Conservation (phyloP, 53 echinoderm and acorn worm genomes). For the Astropecten irregularis region DNA sequence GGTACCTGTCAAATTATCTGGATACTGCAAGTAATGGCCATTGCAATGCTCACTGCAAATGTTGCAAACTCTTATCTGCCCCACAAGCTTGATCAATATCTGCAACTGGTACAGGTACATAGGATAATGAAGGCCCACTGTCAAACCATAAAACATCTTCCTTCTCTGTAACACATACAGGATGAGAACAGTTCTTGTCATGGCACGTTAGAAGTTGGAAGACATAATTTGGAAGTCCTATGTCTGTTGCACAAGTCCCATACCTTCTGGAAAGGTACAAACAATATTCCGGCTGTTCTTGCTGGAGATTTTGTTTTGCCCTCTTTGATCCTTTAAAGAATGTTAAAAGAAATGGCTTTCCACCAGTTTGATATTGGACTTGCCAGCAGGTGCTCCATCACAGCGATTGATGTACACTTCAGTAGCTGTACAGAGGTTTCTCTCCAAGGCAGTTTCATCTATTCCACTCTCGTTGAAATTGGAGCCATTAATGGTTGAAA, state of each 20-base stretch:
- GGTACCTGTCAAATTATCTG: too few species aligned
- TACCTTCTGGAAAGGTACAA: constrained; percentile 30
- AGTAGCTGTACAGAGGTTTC: constrained; percentile 30
- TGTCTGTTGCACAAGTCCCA: constrained; percentile 28
- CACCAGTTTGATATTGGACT: constrained; percentile 33
- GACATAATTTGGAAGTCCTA: too few species aligned
- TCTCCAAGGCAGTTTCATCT: constrained; percentile 20
- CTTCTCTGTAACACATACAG: too few species aligned
- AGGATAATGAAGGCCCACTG: too few species aligned
- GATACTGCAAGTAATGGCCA: too few species aligned
- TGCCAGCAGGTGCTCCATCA: constrained; percentile 37
- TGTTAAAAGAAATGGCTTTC: constrained; percentile 21
- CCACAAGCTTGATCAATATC: too few species aligned
- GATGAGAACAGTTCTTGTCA: too few species aligned
- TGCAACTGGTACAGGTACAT: too few species aligned
- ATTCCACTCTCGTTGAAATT: constrained; percentile 36
- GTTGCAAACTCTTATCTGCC: too few species aligned
- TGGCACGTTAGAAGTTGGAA: too few species aligned
- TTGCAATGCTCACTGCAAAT: too few species aligned
- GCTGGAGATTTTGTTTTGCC: constrained; percentile 34
- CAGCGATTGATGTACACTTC: constrained; percentile 40
- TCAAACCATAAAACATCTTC: too few species aligned
- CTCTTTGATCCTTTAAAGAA: constrained; percentile 56
- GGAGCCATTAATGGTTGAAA: constrained; percentile 41
- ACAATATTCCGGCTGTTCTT: constrained; percentile 31